phyloP scores from a whole-genome alignment of 2,888 invertebrate species.

The Drosophila melanocephala region DNA sequence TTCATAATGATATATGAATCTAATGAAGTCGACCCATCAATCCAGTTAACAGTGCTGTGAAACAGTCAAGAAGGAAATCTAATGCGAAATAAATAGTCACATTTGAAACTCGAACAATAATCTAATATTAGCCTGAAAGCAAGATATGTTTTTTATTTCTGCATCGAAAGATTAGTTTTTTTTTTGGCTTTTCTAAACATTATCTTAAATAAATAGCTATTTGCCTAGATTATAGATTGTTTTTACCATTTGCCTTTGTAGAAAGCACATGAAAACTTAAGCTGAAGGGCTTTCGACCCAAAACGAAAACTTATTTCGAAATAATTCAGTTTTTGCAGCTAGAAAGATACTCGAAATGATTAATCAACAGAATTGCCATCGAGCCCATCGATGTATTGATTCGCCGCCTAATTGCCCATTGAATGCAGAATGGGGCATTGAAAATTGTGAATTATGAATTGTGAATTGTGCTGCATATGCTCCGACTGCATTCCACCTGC shows the following conservation, averaged over 20 bases:
- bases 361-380: neutral
- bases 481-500: slow-evolving; percentile 46
- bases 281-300: neutral
- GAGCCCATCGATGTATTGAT: neutral
- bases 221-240: neutral
- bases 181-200: neutral
- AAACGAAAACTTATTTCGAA: neutral
- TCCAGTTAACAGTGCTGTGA: neutral
- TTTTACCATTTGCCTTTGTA: neutral
- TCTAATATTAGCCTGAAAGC: neutral
- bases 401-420: slow-evolving; percentile 7
- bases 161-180: neutral
- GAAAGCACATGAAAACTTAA: neutral
- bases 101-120: neutral
- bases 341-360: neutral
- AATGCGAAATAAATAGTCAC: neutral
- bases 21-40: neutral
- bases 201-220: neutral
- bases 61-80: neutral
- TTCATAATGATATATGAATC: neutral
- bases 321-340: neutral
- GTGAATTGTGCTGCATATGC: slow-evolving; percentile 38
- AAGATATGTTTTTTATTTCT: neutral
- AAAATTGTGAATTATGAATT: slow-evolving; percentile 33
- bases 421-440: slow-evolving; percentile 21